Evolutionary conservation across 2,888 invertebrate species (phyloP), one percentile per base, ranked within the genome.

Genomic region (Caenorhabditis doughertyi): DNA sequence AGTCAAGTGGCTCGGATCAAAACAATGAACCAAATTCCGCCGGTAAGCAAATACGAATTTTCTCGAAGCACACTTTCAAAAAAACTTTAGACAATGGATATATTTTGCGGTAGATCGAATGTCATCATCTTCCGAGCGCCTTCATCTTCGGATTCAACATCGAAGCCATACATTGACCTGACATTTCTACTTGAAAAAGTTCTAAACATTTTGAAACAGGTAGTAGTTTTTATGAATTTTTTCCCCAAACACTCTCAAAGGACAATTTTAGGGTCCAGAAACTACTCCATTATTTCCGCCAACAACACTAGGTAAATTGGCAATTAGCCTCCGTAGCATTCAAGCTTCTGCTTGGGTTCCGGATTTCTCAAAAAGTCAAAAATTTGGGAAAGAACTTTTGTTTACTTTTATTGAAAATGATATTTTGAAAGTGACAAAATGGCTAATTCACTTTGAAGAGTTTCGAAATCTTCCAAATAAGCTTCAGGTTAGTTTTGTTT

Each of bases 401-500:
- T n/a, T 60, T 1, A 16, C 7, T 2, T 42, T 42, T 5, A 1
- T 60, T 18, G 60, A 39, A 23, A 23, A 25, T 25, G 21, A 5
- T n/a, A 25, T 60, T 25, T 60, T 60, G 25, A 18, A n/a, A 47
- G 60, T 42, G 1, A 9, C 60, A 0, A 60, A 42, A 23, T 84
- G 81, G 81, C 49, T 80, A 27, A 73, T 65, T 21, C 51, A 77
- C 47, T 79, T 79, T 35, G 55, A 68, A 7, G 79, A 84, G n/a
- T 84, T 84, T 44, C 71, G 49, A n/a, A 11, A 21, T 0, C 29
- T 84, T 1, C 70, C 73, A 1, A n/a, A 32, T 2, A 55, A 79
- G 9, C 53, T 81, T 2, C 73, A 81, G 77, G 83, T 70, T 13
- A 47, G 0, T 64, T n/a, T 5, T n/a, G n/a, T n/a, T 11, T 4